These are phyloP conservation scores for Eunapius fragilis DNA, from an alignment of 37 sponge, comb jelly and placozoan genomes.

Conservation along the genomic window DNA sequence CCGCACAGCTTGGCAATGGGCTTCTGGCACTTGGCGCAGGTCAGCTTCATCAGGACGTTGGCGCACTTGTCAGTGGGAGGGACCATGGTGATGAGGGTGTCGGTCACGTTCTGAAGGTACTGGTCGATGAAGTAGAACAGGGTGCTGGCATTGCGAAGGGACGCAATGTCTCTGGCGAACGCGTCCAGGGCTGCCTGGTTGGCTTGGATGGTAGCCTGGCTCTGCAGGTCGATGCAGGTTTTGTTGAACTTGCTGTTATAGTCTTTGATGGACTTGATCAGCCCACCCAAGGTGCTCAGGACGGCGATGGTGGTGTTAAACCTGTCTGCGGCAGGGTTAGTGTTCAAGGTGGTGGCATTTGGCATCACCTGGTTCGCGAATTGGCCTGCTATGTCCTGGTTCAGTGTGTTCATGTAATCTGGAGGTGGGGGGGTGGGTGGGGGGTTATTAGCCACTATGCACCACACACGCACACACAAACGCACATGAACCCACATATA, in stretches of 20 bases:
- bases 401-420: background rate
- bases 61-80: conserved; percentile 20
- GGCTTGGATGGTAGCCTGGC: background rate
- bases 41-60: conserved; percentile 6
- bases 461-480: too few relatives aligned
- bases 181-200: background rate
- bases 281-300: background rate
- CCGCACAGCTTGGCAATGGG: conserved; percentile 7
- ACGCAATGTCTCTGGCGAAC: background rate
- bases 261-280: background rate
- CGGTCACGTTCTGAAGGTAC: background rate
- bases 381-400: background rate
- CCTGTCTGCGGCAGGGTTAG: background rate
- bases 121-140: background rate
- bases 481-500: too few relatives aligned
- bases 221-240: background rate
- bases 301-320: background rate
- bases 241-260: background rate
- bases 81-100: background rate
- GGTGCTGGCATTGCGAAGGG: background rate
- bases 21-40: conserved; percentile 12
- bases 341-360: background rate
- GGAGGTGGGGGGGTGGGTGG: background rate
- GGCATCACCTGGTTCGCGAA: background rate
- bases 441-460: too few relatives aligned